phyloP scores from a whole-genome alignment of 2,888 invertebrate genomes.

The Lasiommata megera region DNA sequence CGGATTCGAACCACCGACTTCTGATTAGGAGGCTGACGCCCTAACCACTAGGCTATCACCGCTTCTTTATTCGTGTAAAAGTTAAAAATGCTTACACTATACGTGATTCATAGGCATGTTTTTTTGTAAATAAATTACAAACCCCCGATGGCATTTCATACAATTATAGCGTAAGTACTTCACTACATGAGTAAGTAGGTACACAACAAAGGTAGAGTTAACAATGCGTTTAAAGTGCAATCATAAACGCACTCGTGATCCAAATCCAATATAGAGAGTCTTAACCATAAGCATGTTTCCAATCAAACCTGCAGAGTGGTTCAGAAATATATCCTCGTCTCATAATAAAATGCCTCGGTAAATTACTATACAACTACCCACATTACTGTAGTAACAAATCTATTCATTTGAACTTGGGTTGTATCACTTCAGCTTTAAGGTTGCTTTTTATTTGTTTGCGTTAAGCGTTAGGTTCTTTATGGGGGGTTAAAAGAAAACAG shows the following conservation, averaged over 20 bases:
- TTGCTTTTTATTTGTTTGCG: conserved; percentile 27
- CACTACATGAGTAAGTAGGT: neutral
- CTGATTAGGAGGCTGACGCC: too few species aligned
- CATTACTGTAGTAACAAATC: conserved; percentile 23
- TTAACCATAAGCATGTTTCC: conserved; percentile 71
- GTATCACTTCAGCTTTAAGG: rapidly evolving
- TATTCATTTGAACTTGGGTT: conserved; percentile 25
- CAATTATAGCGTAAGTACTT: neutral
- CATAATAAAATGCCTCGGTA: conserved; percentile 76
- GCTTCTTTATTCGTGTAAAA: too few species aligned
- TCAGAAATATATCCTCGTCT: conserved; percentile 62
- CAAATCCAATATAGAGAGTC: conserved; percentile 57
- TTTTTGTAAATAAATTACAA: too few species aligned
- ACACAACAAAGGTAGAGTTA: conserved; percentile 2
- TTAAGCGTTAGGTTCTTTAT: conserved; percentile 32
- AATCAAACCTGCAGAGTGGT: conserved; percentile 69
- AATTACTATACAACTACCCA: conserved; percentile 43
- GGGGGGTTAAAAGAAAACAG: conserved; percentile 42
- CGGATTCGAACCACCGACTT: too few species aligned
- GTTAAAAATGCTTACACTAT: too few species aligned
- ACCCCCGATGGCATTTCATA: neutral
- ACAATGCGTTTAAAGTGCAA: conserved; percentile 18
- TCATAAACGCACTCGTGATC: conserved; percentile 62
- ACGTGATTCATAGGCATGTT: too few species aligned
- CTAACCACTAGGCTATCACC: too few species aligned